A percentile compares a stretch with the other conserved stretches of the same genome.
Conservation (phyloP, 2,113 vertebrate genomes). For the Himantopus leucocephalus region DNA sequence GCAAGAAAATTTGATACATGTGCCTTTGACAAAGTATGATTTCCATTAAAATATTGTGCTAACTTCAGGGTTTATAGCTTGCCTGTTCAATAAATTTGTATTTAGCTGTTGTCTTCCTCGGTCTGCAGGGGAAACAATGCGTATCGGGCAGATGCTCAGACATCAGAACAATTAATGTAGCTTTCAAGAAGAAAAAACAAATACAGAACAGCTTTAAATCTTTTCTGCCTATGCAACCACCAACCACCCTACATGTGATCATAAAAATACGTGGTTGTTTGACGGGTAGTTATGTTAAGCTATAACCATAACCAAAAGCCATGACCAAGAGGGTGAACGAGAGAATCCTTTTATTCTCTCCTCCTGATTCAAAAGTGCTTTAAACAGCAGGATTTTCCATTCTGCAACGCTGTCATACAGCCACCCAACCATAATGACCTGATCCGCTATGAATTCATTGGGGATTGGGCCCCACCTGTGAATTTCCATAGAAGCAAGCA, state of each 20-base stretch:
- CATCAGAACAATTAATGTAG: slow-evolving; percentile 28
- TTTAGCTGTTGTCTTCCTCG: slow-evolving; percentile 25
- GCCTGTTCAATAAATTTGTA: slow-evolving; percentile 46
- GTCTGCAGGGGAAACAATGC: slow-evolving; percentile 17
- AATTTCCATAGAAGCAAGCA: not conserved
- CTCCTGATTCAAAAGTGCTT: not conserved
- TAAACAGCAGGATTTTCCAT: not conserved
- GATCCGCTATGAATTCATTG: not conserved
- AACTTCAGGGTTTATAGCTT: slow-evolving; percentile 29
- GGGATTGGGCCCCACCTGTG: not conserved
- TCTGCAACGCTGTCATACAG: not conserved
- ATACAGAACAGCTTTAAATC: slow-evolving; percentile 32
- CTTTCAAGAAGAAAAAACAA: not conserved
- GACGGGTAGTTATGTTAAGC: not conserved
- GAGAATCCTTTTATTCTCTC: not conserved
- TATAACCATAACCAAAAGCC: slow-evolving; percentile 39
- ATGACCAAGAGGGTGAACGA: not conserved
- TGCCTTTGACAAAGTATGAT: slow-evolving; percentile 9
- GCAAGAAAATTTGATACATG: not conserved
- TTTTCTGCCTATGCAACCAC: not conserved
- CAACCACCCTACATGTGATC: not conserved
- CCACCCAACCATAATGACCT: not conserved
- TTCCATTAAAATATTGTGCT: slow-evolving; percentile 11
- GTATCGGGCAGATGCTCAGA: not conserved
- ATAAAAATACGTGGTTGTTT: not conserved